Base-by-base conservation (phyloP, 2,888 invertebrate genomes). In the Pachycephus smyrnensis region DNA sequence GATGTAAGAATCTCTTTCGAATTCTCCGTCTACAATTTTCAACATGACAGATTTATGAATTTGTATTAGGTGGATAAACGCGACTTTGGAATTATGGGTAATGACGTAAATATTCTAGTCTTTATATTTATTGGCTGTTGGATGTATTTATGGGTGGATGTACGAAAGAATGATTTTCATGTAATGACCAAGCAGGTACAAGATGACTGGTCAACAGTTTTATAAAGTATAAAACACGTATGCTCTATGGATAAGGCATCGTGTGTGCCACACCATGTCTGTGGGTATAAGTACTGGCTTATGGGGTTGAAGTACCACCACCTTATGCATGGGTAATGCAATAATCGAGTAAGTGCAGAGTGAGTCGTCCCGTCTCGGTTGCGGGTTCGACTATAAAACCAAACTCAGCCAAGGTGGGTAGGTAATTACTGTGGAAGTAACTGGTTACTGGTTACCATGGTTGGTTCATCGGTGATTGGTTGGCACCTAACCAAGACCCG, bases 321-420 rank as follows among this genome's bases (percentile, higher is more conserved):
- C 55, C 55, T 87, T 87, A 88, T 88, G 88, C 88, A 88, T 88
- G 85, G 84, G 86, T 88, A 88, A 88, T 88, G 88, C 87, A 88
- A 88, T 88, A 88, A 88, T 88, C 87, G 84, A 86, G 86, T 81
- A 82, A 80, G 81, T 80, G 81, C 79, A 76, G 84, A 84, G 84
- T 88, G 87, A 88, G 88, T 86, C 87, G 87, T 88, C 84, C 83
- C 82, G 83, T 82, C 82, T 82, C 82, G 82, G 83, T 83, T 80
- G 80, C 77, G 79, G 82, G 82, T 82, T 85, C 87, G 87, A 87
- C 88, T 88, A 88, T 88, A 88, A 88, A 88, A 88, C 87, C 87
- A 83, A 87, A 87, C 85, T 85, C 88, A 82, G 85, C 83, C 86
- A 84, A 86, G 82, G 55, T 23, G 55, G 55, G 55, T 55, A 55